Percentiles rank a stretch among this genome's conserved stretches.
These are phyloP conservation scores for Alloplasta piceator DNA, from an alignment of 2,888 invertebrate species.

Conservation along the genomic window DNA sequence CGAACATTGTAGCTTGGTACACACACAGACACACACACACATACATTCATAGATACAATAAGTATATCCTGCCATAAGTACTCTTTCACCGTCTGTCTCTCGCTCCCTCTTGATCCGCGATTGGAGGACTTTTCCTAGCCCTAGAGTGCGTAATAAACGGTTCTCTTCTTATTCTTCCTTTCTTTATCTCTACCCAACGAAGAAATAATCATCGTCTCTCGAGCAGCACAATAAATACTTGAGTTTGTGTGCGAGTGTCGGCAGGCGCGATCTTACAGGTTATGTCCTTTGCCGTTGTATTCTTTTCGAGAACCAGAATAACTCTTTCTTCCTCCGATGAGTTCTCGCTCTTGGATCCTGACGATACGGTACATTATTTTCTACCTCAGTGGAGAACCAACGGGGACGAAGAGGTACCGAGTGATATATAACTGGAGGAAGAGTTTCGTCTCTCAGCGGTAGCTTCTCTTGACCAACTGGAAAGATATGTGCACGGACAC, in stretches of 20 bases:
- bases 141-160: slow-evolving; percentile 9
- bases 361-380: slow-evolving; percentile 13
- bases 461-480: slow-evolving; percentile 4
- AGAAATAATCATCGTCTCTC: slow-evolving; percentile 71
- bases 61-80: slow-evolving; percentile 33
- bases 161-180: slow-evolving; percentile 19
- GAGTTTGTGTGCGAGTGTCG: slow-evolving; percentile 37
- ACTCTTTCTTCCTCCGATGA: slow-evolving; percentile 35
- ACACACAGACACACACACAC: slow-evolving; percentile 3
- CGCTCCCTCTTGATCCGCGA: neutral
- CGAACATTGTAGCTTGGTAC: slow-evolving; percentile 43
- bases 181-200: slow-evolving; percentile 35
- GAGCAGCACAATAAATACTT: slow-evolving; percentile 75
- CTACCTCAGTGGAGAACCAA: neutral
- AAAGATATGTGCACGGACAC: slow-evolving; percentile 44
- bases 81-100: slow-evolving; percentile 31
- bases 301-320: slow-evolving; percentile 70
- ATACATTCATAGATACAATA: slow-evolving; percentile 8
- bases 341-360: neutral
- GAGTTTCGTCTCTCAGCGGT: slow-evolving; percentile 43
- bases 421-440: slow-evolving; percentile 22
- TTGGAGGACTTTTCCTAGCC: neutral
- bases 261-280: slow-evolving; percentile 70
- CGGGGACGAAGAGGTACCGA: slow-evolving; percentile 1
- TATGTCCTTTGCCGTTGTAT: slow-evolving; percentile 55